A percentile compares a stretch with the other conserved stretches of the same genome.
Conservation (phyloP, 1,140 invertebrate genomes). For the Conus ventricosus region DNA sequence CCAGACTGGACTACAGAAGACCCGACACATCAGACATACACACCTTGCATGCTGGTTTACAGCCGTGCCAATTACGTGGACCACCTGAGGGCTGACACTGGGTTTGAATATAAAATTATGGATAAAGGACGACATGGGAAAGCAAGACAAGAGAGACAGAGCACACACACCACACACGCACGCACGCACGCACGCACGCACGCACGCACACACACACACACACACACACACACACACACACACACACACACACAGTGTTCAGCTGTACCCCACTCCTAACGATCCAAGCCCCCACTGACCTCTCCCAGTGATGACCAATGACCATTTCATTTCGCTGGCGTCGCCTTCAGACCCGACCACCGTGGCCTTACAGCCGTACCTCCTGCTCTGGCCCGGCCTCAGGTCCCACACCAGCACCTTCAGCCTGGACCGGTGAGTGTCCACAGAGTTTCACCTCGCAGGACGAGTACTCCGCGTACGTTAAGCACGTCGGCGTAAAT, state of each 20-base stretch:
- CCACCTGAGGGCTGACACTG: no score
- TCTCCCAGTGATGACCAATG: background rate
- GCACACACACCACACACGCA: no score
- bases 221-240: background rate
- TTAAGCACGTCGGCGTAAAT: background rate
- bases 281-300: background rate
- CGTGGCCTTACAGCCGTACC: constrained; percentile 18
- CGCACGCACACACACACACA: no score
- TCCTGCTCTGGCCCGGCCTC: constrained; percentile 6
- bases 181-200: no score
- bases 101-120: no score
- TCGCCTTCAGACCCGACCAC: background rate
- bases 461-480: constrained; percentile 13
- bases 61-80: no score
- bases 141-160: no score
- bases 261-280: background rate
- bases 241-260: background rate
- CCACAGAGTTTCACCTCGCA: background rate
- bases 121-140: no score
- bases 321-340: background rate
- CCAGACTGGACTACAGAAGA: no score
- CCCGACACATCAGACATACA: no score
- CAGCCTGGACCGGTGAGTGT: constrained; percentile 5
- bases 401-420: constrained; percentile 21
- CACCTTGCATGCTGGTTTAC: no score